Base-by-base conservation (phyloP, 2,113 vertebrate genomes). In the Ranitomeya variabilis region DNA sequence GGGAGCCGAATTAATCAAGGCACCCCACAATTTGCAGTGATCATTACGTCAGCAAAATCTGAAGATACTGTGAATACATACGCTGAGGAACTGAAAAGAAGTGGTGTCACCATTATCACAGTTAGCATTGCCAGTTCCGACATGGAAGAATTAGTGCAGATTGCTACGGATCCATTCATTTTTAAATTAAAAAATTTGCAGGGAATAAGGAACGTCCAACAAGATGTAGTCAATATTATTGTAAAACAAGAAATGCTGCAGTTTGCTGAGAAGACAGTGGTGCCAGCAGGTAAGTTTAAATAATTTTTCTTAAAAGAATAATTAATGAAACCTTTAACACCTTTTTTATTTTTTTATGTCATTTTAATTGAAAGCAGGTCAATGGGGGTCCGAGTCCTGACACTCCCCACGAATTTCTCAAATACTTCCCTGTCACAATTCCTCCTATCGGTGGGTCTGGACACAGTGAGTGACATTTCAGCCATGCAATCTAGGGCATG, bases 11-110 rank as follows among this genome's bases (percentile, higher is more conserved):
- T 94, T 0, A 92, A 91, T 0, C 81, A 93, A 66, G 96, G 95
- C 9, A 90, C 90, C 57, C 90, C 87, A 0, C 95, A 96, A 82
- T 95, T 93, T 90, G 91, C 95, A 26, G 92, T 96, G 19, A 90
- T 97, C 4, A 10, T 97, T 10, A 94, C 94, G 1, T 94, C 93
- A 0, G 94, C 93, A 31, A 86, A 93, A 74, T 97, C 96, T 0
- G 86, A 91, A 13, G 95, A 96, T 86, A 7, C 69, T 0, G 52
- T 95, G 4, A 37, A 14, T 9, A 91, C 83, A n/a, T 85, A 86
- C 2, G 86, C 93, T 0, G 91, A 93, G 69, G 78, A 57, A 8
- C 80, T 97, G 55, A 95, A 94, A 87, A 64, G 91, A 1, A 86
- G 90, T 1, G 95, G 95, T 0, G 78, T 97, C 2, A 94, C 91